Conservation (phyloP, 2,888 invertebrate species). For the Lasioglossum villosulum region DNA sequence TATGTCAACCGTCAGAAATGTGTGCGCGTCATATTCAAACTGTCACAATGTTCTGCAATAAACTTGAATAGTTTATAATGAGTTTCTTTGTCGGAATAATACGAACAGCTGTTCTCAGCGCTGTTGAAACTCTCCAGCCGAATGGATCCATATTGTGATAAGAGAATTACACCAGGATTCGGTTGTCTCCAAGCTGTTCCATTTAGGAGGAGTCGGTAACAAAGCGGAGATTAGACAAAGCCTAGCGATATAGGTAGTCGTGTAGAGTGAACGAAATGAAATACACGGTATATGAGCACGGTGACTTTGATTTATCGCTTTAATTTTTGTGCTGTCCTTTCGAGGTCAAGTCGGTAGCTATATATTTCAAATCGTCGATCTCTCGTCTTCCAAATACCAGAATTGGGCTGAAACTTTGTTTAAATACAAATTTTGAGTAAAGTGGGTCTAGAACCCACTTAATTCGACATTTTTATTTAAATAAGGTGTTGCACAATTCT, state of each 20-base stretch:
- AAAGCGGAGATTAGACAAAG: conserved; percentile 23
- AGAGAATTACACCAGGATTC: conserved; percentile 9
- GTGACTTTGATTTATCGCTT: conserved; percentile 47
- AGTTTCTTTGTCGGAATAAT: neutral
- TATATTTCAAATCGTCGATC: conserved; percentile 6
- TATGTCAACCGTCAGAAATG: neutral
- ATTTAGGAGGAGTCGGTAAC: conserved; percentile 24
- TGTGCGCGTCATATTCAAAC: neutral
- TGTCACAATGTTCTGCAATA: neutral
- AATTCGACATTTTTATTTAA: no score
- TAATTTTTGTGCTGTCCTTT: conserved; percentile 36
- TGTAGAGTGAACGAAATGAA: conserved; percentile 24
- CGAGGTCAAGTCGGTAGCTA: conserved; percentile 10
- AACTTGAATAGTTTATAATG: neutral
- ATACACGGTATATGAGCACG: conserved; percentile 31
- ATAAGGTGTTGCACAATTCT: no score
- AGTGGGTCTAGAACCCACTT: no score
- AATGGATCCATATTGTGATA: neutral
- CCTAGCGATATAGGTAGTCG: neutral
- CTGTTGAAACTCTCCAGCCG: neutral
- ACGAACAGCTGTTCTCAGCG: neutral
- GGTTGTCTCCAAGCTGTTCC: neutral
- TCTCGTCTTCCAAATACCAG: neutral
- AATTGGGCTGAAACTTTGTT: no score
- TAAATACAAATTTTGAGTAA: no score